phyloP scores from a whole-genome alignment of 2,888 invertebrate species.

The Tanypteryx hageni region DNA sequence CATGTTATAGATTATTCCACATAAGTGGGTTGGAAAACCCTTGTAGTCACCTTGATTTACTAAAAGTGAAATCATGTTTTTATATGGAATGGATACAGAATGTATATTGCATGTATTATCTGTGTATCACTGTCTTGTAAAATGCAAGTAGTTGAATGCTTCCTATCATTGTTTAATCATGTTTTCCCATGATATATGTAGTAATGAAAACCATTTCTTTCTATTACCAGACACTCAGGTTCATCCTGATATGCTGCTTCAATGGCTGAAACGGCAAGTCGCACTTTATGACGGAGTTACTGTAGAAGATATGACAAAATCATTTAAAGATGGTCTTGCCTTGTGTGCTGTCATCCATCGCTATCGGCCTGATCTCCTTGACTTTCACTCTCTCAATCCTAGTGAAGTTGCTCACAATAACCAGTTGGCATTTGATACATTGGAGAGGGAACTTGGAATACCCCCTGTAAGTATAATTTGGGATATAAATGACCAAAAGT shows the following conservation, averaged over 20 bases:
- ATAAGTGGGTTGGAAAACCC: too few species aligned
- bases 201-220: neutral
- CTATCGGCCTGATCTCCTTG: slow-evolving; percentile 93
- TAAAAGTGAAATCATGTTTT: neutral
- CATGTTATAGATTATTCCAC: too few species aligned
- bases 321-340: slow-evolving; percentile 83
- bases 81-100: neutral
- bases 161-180: neutral
- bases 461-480: slow-evolving; percentile 75
- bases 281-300: slow-evolving; percentile 79
- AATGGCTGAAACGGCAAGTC: slow-evolving; percentile 87
- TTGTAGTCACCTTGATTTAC: neutral
- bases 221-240: slow-evolving; percentile 80
- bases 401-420: slow-evolving; percentile 84
- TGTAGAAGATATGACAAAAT: slow-evolving; percentile 82
- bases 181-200: neutral
- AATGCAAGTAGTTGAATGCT: neutral
- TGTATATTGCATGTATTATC: neutral
- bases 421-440: slow-evolving; percentile 89
- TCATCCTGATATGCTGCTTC: slow-evolving; percentile 85
- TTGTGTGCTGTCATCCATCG: slow-evolving; percentile 87
- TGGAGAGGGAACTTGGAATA: slow-evolving; percentile 90
- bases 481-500: too few species aligned
- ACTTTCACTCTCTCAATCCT: slow-evolving; percentile 82
- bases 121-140: neutral